A percentile compares a stretch with the other conserved stretches of the same genome.
These are phyloP conservation scores for Platerodrilus igneus DNA, from an alignment of 2,888 invertebrate genomes.

Conservation along the genomic window DNA sequence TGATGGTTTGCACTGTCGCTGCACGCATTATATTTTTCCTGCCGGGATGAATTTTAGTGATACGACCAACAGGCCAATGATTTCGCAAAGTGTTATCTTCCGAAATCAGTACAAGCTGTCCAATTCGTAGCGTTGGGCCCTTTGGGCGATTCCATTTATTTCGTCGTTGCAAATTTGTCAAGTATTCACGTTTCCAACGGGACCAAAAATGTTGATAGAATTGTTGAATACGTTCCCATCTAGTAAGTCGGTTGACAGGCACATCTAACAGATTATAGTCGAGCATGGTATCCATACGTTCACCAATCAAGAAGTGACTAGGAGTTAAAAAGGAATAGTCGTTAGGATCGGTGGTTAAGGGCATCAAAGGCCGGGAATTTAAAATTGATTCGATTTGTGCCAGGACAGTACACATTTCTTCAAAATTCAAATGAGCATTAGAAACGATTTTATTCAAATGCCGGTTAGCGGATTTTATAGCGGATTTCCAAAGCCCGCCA, in stretches of 20 bases:
- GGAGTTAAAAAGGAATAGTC: conserved; percentile 26
- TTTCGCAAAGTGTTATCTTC: neutral
- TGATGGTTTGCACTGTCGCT: neutral
- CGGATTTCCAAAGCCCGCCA: conserved; percentile 2
- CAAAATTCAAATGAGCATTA: neutral
- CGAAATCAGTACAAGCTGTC: neutral
- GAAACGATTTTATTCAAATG: neutral
- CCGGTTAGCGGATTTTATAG: neutral
- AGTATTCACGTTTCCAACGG: no score
- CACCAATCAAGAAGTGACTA: conserved; percentile 1
- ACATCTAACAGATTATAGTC: conserved; percentile 14
- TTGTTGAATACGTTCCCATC: conserved; percentile 6
- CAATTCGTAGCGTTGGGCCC: neutral
- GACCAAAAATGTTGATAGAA: no score
- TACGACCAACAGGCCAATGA: neutral
- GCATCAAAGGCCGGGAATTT: neutral
- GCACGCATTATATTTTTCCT: neutral
- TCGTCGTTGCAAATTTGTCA: neutral
- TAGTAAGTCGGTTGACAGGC: conserved; percentile 1
- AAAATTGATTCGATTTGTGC: conserved; percentile 1
- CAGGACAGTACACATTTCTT: neutral
- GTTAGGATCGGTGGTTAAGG: neutral
- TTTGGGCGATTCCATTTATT: neutral
- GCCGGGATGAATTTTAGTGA: neutral
- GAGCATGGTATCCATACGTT: conserved; percentile 10